These are phyloP conservation scores for Pituophis catenifer DNA, from an alignment of 2,113 vertebrate genomes.

Conservation along the genomic window DNA sequence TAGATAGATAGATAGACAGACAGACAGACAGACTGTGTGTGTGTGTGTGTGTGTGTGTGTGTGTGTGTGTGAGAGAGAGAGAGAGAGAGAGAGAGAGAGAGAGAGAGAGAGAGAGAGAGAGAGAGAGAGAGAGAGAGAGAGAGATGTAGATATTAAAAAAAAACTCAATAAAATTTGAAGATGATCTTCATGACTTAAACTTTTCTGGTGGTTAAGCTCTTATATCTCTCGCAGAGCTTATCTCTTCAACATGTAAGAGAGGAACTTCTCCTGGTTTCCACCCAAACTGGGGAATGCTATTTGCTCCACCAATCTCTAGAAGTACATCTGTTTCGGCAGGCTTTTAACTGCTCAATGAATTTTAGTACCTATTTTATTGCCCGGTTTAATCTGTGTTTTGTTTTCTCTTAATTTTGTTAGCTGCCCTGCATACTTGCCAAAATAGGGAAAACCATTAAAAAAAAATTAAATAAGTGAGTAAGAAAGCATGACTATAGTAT, in stretches of 20 bases:
- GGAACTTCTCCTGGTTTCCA: background rate
- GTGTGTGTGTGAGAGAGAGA: no score
- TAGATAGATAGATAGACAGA: background rate
- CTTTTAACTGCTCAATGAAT: background rate
- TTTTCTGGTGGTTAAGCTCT: background rate
- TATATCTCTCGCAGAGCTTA: background rate
- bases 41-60: no score
- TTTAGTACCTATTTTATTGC: background rate
- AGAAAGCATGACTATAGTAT: background rate
- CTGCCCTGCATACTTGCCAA: background rate
- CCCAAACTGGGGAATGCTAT: background rate
- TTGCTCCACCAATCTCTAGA: background rate
- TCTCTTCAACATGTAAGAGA: background rate
- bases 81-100: no score
- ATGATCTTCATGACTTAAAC: background rate
- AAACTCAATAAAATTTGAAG: background rate
- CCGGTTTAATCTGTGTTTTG: background rate
- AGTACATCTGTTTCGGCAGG: background rate
- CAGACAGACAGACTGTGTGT: no score
- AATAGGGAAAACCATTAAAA: background rate
- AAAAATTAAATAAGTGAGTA: background rate
- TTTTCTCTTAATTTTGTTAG: background rate
- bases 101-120: no score
- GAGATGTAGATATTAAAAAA: no score
- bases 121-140: no score